Percentiles rank a stretch among this genome's conserved stretches.
Evolutionary conservation across 1,140 invertebrate genomes (phyloP).

Genomic region (Saccostrea glomerata): DNA sequence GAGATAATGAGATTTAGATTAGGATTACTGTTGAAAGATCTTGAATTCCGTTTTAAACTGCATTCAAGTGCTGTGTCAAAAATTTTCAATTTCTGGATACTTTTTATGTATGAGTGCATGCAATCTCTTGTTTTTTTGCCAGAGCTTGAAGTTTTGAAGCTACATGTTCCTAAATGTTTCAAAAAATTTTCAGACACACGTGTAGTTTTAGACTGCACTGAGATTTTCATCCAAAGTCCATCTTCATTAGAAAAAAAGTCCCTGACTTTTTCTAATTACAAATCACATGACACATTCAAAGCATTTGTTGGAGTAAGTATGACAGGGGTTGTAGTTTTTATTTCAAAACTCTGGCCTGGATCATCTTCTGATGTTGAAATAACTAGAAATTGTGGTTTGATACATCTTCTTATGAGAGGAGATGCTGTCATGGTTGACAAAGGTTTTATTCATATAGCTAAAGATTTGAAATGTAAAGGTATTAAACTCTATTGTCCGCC

Average conservation of each 20-base stretch:
- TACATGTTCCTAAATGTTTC: no score
- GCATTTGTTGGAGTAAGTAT: constrained; percentile 19
- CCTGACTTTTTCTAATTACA: no score
- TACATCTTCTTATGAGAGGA: constrained; percentile 17
- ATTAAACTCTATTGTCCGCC: constrained; percentile 42
- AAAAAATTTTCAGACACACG: no score
- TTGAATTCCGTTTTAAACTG: constrained; percentile 23
- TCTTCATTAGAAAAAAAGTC: no score
- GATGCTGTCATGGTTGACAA: constrained; percentile 57
- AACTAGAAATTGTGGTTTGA: constrained; percentile 49
- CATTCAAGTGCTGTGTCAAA: constrained; percentile 9
- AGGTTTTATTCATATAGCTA: constrained; percentile 47
- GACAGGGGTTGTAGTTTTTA: constrained; percentile 43
- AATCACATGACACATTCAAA: constrained; percentile 44
- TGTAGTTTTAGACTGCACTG: no score
- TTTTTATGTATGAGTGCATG: constrained; percentile 19
- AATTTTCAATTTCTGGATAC: constrained; percentile 21
- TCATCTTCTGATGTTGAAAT: constrained; percentile 51
- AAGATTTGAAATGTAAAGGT: not conserved
- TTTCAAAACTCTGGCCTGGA: constrained; percentile 45
- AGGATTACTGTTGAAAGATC: no score
- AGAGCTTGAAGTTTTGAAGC: constrained; percentile 34
- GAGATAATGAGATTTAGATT: no score
- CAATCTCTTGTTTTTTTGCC: constrained; percentile 24
- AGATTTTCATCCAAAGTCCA: no score